phyloP scores from a whole-genome alignment of 2,888 invertebrate genomes.

The Minunthozetes semirufus region DNA sequence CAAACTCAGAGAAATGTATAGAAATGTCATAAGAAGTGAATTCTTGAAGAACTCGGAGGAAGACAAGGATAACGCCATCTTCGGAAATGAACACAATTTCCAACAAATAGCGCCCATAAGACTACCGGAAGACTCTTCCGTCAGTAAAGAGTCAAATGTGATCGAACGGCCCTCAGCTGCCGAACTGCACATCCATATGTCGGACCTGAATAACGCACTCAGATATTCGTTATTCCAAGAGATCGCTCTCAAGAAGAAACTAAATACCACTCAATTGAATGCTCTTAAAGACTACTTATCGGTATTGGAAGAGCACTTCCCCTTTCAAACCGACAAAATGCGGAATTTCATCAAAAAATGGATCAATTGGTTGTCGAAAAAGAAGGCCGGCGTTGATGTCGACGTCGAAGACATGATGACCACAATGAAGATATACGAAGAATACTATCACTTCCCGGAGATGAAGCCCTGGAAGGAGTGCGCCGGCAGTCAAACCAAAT shows the following conservation, averaged over 20 bases:
- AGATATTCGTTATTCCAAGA: conserved; percentile 75
- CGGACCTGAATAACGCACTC: conserved; percentile 81
- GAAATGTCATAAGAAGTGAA: conserved; percentile 8
- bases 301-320: conserved; percentile 57
- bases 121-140: not conserved
- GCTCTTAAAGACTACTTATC: conserved; percentile 68
- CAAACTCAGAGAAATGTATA: not conserved
- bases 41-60: not conserved
- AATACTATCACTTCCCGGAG: conserved; percentile 35
- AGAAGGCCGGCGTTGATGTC: not conserved
- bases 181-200: conserved; percentile 59
- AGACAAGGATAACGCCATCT: not conserved
- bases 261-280: conserved; percentile 63
- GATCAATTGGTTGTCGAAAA: conserved; percentile 28
- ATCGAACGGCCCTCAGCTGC: not conserved
- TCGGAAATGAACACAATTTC: not conserved
- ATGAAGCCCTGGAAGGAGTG: conserved; percentile 66
- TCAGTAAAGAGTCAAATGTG: not conserved
- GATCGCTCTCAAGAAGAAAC: conserved; percentile 62
- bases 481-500: conserved; percentile 64
- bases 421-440: conserved; percentile 35
- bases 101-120: not conserved
- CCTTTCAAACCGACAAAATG: conserved; percentile 35
- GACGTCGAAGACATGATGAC: conserved; percentile 30
- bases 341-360: conserved; percentile 28